Conservation (phyloP, 2,797 vertebrate genomes). For the Pangasius macronema region DNA sequence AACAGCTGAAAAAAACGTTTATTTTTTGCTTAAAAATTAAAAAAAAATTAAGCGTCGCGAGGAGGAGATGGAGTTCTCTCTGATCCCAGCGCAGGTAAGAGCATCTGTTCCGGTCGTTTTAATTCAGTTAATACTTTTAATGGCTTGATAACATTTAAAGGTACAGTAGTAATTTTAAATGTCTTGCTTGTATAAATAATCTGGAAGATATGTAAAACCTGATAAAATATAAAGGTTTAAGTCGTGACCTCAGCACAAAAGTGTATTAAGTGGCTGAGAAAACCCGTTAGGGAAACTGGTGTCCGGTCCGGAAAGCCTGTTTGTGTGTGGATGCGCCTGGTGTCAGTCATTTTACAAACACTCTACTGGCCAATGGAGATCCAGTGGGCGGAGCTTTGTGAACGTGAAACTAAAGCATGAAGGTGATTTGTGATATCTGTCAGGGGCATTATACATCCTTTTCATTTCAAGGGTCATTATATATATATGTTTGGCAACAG, state of each 20-base stretch:
- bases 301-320: background rate
- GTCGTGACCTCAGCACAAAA: background rate
- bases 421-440: background rate
- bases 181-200: background rate
- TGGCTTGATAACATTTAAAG: background rate
- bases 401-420: background rate
- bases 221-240: background rate
- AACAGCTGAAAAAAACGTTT: background rate
- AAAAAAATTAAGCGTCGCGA: background rate
- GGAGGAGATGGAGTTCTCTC: conserved; percentile 11
- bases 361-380: background rate
- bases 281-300: background rate
- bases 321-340: background rate
- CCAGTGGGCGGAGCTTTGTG: background rate
- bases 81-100: conserved; percentile 14
- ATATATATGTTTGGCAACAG: too few relatives aligned
- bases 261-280: background rate
- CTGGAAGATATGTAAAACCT: background rate
- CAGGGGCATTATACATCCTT: background rate
- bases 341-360: background rate
- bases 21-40: background rate
- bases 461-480: background rate
- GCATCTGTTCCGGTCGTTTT: background rate
- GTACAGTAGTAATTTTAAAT: background rate
- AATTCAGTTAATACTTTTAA: background rate